Base-by-base conservation (phyloP, 2,888 invertebrate genomes). In the Mongoloraphidia duomilia region DNA sequence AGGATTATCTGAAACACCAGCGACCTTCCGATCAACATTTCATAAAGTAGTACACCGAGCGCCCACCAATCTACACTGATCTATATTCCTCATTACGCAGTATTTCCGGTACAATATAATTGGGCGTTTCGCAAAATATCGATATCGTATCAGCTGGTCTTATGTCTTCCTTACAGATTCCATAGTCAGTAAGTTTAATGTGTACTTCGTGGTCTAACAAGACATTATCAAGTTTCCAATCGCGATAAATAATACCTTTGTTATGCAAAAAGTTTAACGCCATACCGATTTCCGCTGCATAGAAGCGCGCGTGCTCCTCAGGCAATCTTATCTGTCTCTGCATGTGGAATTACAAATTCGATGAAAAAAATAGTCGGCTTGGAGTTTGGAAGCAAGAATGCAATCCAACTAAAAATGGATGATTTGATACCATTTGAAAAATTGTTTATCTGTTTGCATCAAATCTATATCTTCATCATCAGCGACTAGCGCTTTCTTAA, bases 381-480 rank as follows among this genome's bases (percentile, higher is more conserved):
- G 94, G 90, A 36, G 95, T 95, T 71, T 98, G 98, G 80, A 98
- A 98, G 75, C 98, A 99, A 41, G 97, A 98, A 71, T 98, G 98
- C 56, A 99, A 76, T 0, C 98, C 98, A 36, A 99, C 98, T 48
- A 99, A 79, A 77, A 99, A 98, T 46, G 98, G 98, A 71, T 98
- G 96, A 74, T 98, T 98, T 57, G 96, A 96, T 35, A 97, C 98
- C 6, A 96, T 96, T 71, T 99, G 72, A 99, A 98, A 51, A 99
- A 98, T 71, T 97, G 97, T 69, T 99, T 98, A 74, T 98, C 98
- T 40, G 98, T 98, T 73, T 98, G 98, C 58, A 99, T 40, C 95
- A 88, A 88, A 73, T 88, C 88, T 60, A 88, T 88, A 64, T 88
- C 88, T 74, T 98, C 97, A 69, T 97, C 97, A 67, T 98, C 97